Conservation (phyloP, 2,113 vertebrate species). For the Leucosticte australis region DNA sequence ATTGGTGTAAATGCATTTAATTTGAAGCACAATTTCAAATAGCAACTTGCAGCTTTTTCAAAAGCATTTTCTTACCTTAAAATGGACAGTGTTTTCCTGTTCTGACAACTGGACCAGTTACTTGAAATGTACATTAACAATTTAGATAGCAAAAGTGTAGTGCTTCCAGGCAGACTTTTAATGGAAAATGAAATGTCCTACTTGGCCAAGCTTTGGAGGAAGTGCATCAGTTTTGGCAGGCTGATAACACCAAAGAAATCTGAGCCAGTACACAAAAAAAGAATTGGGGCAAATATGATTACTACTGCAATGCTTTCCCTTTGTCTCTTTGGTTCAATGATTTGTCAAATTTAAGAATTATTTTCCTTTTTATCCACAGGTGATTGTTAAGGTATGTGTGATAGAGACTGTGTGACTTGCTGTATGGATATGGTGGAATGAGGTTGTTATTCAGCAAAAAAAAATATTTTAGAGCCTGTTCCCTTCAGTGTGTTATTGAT, state of each 20-base stretch:
- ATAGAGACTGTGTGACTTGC: neutral
- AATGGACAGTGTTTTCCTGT: neutral
- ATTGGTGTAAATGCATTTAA: neutral
- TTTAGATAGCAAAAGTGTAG: neutral
- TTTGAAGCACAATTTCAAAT: neutral
- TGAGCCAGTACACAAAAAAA: neutral
- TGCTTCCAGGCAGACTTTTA: neutral
- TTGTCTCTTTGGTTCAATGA: neutral
- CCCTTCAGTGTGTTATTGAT: neutral
- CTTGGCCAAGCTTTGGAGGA: neutral
- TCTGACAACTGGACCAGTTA: neutral
- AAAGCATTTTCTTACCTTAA: neutral
- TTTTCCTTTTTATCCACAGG: neutral
- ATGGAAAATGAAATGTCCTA: neutral
- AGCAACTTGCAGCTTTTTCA: neutral
- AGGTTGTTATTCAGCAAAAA: neutral
- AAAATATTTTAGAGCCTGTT: neutral
- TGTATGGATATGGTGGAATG: neutral
- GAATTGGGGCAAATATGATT: neutral
- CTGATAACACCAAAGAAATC: neutral
- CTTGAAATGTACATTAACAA: neutral
- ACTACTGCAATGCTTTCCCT: neutral
- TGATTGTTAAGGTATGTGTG: neutral
- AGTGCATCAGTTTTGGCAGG: neutral
- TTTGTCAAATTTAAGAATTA: neutral